Evolutionary conservation across 2,888 invertebrate species (phyloP).

Genomic region (Meteorus colon): DNA sequence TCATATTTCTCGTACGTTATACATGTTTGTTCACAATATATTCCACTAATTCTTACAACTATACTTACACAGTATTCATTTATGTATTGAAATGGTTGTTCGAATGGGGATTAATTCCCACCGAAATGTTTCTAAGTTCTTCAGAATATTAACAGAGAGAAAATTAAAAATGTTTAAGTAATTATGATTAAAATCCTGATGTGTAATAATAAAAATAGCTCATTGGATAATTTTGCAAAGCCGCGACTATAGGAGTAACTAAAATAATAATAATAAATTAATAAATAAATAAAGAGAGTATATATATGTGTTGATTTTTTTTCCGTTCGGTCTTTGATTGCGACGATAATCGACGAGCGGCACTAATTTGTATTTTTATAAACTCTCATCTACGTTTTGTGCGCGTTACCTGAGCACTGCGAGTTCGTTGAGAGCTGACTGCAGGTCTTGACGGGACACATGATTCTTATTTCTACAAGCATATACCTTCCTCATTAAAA

Average conservation of each 20-base stretch:
- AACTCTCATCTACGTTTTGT: conserved; percentile 47
- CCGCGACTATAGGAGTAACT: conserved; percentile 15
- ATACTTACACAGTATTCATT: background rate
- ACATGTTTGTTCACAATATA: background rate
- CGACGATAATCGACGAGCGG: conserved; percentile 36
- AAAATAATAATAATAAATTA: background rate
- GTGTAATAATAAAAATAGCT: background rate
- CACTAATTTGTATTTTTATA: conserved; percentile 38
- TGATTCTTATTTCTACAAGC: conserved; percentile 84
- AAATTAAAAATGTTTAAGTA: background rate
- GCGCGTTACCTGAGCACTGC: conserved; percentile 81
- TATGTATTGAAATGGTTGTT: background rate
- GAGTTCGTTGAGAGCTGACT: conserved; percentile 84
- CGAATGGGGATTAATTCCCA: too few relatives aligned
- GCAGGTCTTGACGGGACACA: conserved; percentile 85
- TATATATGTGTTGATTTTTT: background rate
- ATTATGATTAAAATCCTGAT: background rate
- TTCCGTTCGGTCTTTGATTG: conserved; percentile 26
- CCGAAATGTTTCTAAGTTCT: too few relatives aligned
- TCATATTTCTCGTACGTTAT: background rate
- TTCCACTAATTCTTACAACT: background rate
- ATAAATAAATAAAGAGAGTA: background rate
- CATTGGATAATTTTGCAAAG: background rate
- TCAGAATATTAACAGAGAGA: too few relatives aligned
- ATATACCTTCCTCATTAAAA: conserved; percentile 64